phyloP scores from a whole-genome alignment of 2,113 vertebrate genomes.

The Takifugu bimaculatus region DNA sequence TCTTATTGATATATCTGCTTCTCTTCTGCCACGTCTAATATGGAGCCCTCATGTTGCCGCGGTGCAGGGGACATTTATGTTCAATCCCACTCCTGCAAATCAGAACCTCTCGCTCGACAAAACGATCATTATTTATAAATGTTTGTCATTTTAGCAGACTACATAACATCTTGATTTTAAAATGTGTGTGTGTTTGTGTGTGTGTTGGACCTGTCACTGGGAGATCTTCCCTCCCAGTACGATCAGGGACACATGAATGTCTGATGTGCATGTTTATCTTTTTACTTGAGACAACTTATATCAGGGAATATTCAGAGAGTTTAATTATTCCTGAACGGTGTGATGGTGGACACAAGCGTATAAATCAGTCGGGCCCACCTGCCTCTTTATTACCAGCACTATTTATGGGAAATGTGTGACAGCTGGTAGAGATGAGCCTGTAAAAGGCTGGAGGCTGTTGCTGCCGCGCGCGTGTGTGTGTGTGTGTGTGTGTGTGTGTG shows the following conservation, averaged over 20 bases:
- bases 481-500: too few relatives aligned
- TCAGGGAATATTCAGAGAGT: conserved; percentile 66
- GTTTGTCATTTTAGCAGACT: not conserved
- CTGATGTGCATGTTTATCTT: conserved; percentile 59
- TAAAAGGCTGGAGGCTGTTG: conserved; percentile 64
- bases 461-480: conserved; percentile 33
- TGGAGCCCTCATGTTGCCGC: conserved; percentile 2
- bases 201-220: conserved; percentile 47
- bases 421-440: conserved; percentile 69
- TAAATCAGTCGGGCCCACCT: conserved; percentile 71
- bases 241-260: conserved; percentile 19
- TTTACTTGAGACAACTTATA: conserved; percentile 60
- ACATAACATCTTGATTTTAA: not conserved
- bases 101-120: not conserved
- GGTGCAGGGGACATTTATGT: not conserved
- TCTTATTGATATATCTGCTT: conserved; percentile 21
- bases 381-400: conserved; percentile 71
- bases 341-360: conserved; percentile 57
- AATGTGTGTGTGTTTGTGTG: not conserved
- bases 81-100: too few relatives aligned
- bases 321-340: conserved; percentile 76
- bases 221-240: conserved; percentile 22
- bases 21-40: conserved; percentile 15
- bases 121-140: not conserved
- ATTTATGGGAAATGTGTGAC: conserved; percentile 73